Conservation (phyloP, 2,113 vertebrate genomes). For the Ellobius talpinus region DNA sequence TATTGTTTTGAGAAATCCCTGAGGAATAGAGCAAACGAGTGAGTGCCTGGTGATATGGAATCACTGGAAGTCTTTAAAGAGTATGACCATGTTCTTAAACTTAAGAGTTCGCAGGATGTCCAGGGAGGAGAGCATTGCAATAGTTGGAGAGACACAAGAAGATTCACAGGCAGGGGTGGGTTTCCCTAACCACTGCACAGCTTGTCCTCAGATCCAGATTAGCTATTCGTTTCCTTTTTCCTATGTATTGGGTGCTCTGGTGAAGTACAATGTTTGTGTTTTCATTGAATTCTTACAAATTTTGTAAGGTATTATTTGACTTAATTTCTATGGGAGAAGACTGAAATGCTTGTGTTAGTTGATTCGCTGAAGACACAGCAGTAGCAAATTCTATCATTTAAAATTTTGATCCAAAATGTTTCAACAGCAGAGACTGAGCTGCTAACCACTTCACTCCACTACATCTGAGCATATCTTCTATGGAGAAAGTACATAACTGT, state of each 20-base stretch:
- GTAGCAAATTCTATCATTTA: conserved; percentile 8
- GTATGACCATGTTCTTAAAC: background rate
- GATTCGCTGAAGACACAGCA: background rate
- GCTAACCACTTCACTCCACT: background rate
- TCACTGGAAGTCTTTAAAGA: conserved; percentile 10
- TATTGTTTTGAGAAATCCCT: conserved; percentile 17
- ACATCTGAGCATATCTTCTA: conserved; percentile 10
- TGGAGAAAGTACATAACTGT: background rate
- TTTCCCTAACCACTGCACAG: background rate
- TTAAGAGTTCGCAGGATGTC: background rate
- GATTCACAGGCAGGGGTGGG: background rate
- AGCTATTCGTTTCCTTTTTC: background rate
- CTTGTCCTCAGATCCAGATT: background rate
- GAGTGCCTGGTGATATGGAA: conserved; percentile 12
- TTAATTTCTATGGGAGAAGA: conserved; percentile 40
- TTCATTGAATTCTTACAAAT: background rate
- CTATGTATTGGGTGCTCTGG: background rate
- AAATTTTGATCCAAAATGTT: conserved; percentile 20
- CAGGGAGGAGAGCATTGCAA: conserved; percentile 2
- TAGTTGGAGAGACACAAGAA: background rate
- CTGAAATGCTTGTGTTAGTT: background rate
- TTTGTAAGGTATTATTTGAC: background rate
- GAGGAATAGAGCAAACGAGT: background rate
- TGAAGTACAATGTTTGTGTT: conserved; percentile 19
- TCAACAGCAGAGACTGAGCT: conserved; percentile 18